These are phyloP conservation scores for Tiliqua scincoides DNA, from an alignment of 2,113 vertebrate genomes.

Conservation along the genomic window DNA sequence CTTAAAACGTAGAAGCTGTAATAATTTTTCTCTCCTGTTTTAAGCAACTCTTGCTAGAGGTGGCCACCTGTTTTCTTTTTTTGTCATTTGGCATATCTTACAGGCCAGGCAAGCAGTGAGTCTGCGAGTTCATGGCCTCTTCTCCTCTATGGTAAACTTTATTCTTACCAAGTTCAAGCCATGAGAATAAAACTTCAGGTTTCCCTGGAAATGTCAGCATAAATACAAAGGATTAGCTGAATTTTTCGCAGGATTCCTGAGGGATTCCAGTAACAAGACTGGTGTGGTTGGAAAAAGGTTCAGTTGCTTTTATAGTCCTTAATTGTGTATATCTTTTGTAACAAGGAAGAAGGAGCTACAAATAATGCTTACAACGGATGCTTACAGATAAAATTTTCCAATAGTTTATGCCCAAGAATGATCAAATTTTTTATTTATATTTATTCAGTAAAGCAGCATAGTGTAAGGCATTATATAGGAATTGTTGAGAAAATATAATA, in stretches of 20 bases:
- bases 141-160: neutral
- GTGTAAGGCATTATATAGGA: neutral
- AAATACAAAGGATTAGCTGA: neutral
- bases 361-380: too few species aligned
- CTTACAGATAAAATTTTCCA: too few species aligned
- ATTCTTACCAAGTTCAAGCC: neutral
- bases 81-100: neutral
- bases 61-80: conserved; percentile 22
- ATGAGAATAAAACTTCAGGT: neutral
- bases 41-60: neutral
- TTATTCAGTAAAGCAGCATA: neutral
- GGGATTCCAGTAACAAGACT: conserved; percentile 31
- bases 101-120: neutral
- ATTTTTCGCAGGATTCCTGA: conserved; percentile 24
- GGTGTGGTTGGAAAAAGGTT: neutral
- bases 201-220: neutral
- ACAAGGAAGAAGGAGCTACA: too few species aligned
- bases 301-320: neutral
- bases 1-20: conserved; percentile 26
- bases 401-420: too few species aligned
- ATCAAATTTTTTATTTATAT: neutral
- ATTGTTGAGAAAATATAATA: neutral
- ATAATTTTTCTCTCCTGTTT: conserved; percentile 6
- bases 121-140: neutral
- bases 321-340: neutral